These are phyloP conservation scores for Diplazon laetatorius DNA, from an alignment of 2,888 invertebrate genomes.

Conservation along the genomic window DNA sequence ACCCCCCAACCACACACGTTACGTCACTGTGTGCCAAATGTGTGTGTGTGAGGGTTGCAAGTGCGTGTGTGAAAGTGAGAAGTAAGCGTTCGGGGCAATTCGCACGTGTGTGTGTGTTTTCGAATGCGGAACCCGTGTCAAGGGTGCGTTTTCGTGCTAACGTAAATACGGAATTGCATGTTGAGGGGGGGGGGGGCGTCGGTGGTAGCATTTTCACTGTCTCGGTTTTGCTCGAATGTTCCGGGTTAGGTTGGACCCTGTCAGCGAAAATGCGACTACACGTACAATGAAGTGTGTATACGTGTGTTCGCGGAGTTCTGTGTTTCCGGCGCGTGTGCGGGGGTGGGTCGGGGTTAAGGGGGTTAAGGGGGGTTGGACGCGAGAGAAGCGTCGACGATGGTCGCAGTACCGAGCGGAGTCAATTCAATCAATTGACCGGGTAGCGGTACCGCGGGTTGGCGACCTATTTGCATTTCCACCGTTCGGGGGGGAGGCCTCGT, in stretches of 20 bases:
- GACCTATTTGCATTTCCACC: constrained; percentile 80
- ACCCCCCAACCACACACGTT: constrained; percentile 39
- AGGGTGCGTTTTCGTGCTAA: constrained; percentile 29
- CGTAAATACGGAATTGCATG: constrained; percentile 61
- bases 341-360: too few relatives aligned
- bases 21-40: constrained; percentile 53
- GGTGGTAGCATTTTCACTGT: too few relatives aligned
- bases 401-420: constrained; percentile 74
- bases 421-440: constrained; percentile 81
- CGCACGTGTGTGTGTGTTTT: constrained; percentile 61
- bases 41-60: constrained; percentile 13
- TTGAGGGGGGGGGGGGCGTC: constrained; percentile 38
- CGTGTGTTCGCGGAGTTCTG: neutral
- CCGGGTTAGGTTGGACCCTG: constrained; percentile 31
- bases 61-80: constrained; percentile 1
- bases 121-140: constrained; percentile 32
- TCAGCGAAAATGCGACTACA: constrained; percentile 41
- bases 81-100: constrained; percentile 53
- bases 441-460: constrained; percentile 68
- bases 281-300: constrained; percentile 34
- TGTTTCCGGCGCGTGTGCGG: neutral
- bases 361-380: too few relatives aligned
- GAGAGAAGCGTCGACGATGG: constrained; percentile 52
- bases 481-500: constrained; percentile 58
- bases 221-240: constrained; percentile 38